Evolutionary conservation across 2,888 invertebrate species (phyloP).

Genomic region (Xestia c-nigrum): DNA sequence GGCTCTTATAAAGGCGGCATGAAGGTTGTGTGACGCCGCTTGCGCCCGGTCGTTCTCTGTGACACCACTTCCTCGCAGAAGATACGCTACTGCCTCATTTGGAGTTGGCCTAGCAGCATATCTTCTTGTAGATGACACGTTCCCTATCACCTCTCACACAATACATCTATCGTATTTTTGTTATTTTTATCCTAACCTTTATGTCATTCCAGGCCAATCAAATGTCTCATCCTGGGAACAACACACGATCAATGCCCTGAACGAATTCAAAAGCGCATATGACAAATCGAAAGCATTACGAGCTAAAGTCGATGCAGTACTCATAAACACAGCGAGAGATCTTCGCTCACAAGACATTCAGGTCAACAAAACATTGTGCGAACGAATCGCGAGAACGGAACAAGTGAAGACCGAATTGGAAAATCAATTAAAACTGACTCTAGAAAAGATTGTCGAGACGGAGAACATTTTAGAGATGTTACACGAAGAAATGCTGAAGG

Average conservation of each 20-base stretch:
- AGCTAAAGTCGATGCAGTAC: slow-evolving; percentile 92
- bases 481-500: slow-evolving; percentile 85
- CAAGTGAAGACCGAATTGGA: slow-evolving; percentile 93
- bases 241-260: slow-evolving; percentile 93
- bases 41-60: not conserved
- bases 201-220: slow-evolving; percentile 91
- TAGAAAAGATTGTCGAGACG: slow-evolving; percentile 84
- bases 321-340: slow-evolving; percentile 94
- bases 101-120: not conserved
- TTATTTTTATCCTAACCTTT: not conserved
- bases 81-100: not conserved
- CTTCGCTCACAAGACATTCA: slow-evolving; percentile 95
- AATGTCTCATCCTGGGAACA: slow-evolving; percentile 96
- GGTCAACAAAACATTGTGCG: slow-evolving; percentile 93
- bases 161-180: not conserved
- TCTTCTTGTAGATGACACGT: not conserved
- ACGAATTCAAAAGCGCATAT: slow-evolving; percentile 93
- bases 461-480: slow-evolving; percentile 85
- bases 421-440: slow-evolving; percentile 91
- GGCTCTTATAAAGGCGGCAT: not conserved
- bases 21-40: not conserved
- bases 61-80: not conserved
- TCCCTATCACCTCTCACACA: not conserved
- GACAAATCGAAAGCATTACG: slow-evolving; percentile 93
- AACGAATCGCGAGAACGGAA: slow-evolving; percentile 94